These are phyloP conservation scores for Chaunax sp. DNA, from an alignment of 2,797 vertebrate species.

Conservation along the genomic window DNA sequence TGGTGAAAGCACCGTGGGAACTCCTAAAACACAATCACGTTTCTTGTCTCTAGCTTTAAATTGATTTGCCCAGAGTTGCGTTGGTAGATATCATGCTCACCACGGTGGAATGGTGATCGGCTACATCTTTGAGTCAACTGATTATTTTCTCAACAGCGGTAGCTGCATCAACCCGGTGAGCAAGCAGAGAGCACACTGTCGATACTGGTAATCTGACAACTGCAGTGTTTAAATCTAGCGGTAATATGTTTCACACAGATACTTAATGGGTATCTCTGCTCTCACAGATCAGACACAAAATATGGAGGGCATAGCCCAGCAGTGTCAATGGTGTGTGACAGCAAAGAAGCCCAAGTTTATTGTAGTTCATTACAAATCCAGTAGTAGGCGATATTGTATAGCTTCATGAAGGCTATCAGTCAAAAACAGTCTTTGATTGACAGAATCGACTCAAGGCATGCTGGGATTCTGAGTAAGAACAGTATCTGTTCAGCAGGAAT, in stretches of 20 bases:
- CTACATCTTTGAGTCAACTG: slow-evolving; percentile 13
- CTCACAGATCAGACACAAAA: background rate
- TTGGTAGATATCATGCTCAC: slow-evolving; percentile 1
- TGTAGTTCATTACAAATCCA: background rate
- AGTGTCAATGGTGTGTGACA: too few species aligned
- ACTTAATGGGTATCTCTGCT: background rate
- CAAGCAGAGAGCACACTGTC: slow-evolving; percentile 28
- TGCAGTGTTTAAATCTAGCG: too few species aligned
- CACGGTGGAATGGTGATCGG: slow-evolving; percentile 18
- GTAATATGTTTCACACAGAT: slow-evolving; percentile 20
- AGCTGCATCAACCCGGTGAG: slow-evolving; percentile 25
- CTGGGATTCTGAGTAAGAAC: background rate
- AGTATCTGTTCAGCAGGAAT: too few species aligned
- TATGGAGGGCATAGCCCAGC: too few species aligned
- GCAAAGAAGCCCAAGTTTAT: background rate
- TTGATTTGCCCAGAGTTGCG: slow-evolving; percentile 12
- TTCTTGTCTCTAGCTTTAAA: slow-evolving; percentile 22
- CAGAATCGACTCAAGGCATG: background rate
- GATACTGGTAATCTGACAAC: slow-evolving; percentile 1
- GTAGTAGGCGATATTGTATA: background rate
- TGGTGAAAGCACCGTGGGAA: slow-evolving; percentile 8
- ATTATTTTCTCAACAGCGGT: slow-evolving; percentile 6
- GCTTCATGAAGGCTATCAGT: background rate
- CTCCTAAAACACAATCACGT: background rate
- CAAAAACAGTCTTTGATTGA: background rate